A percentile compares a stretch with the other conserved stretches of the same genome.
phyloP scores from a whole-genome alignment of 2,888 invertebrate genomes.

The Drosophila prostipennis region DNA sequence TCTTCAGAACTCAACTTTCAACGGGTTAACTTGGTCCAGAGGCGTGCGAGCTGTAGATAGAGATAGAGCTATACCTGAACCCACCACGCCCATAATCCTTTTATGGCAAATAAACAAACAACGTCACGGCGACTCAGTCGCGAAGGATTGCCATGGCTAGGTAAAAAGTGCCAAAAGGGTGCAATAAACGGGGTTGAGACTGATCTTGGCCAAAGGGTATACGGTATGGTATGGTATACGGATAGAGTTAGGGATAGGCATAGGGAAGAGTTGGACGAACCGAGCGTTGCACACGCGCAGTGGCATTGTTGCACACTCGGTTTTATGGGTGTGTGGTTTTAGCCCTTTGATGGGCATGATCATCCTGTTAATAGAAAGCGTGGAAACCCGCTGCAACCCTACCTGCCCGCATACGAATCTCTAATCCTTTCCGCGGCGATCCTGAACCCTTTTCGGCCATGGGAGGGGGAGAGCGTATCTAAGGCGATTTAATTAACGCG shows the following conservation, averaged over 20 bases:
- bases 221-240: not conserved
- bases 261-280: conserved; percentile 7
- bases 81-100: conserved; percentile 79
- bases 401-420: conserved; percentile 11
- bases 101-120: conserved; percentile 82
- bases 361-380: conserved; percentile 82
- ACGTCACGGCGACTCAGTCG: conserved; percentile 42
- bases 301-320: conserved; percentile 64
- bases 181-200: conserved; percentile 70
- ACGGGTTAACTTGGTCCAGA: conserved; percentile 64
- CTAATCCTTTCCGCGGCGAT: conserved; percentile 66
- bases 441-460: conserved; percentile 41
- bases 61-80: conserved; percentile 53
- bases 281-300: conserved; percentile 42
- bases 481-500: conserved; percentile 81
- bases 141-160: conserved; percentile 40
- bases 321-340: conserved; percentile 84
- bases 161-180: conserved; percentile 71
- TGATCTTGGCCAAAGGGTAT: conserved; percentile 19
- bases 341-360: conserved; percentile 83
- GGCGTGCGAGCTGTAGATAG: conserved; percentile 50
- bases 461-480: conserved; percentile 64
- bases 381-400: conserved; percentile 41
- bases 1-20: conserved; percentile 24
- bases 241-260: not conserved